Conservation (phyloP, 2,888 invertebrate genomes). For the Luperina testacea region DNA sequence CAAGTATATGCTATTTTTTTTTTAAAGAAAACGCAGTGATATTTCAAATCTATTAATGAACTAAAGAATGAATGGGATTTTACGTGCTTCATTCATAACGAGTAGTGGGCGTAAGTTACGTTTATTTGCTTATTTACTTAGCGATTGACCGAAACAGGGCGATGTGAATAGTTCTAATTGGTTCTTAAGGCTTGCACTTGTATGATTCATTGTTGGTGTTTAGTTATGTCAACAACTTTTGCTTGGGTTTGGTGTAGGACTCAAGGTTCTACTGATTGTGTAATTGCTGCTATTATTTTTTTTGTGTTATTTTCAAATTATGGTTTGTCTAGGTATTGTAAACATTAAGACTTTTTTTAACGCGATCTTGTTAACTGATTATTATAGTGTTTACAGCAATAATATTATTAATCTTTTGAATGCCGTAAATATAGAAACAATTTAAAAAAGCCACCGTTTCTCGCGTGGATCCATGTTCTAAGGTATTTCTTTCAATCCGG, state of each 20-base stretch:
- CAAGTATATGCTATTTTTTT: not conserved
- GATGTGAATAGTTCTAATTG: constrained; percentile 62
- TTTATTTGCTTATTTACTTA: constrained; percentile 58
- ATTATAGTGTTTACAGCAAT: not conserved
- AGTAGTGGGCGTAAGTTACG: constrained; percentile 57
- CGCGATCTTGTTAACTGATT: not conserved
- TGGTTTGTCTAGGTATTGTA: not conserved
- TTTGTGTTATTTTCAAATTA: not conserved
- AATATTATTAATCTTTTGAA: not conserved
- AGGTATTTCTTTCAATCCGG: too few species aligned
- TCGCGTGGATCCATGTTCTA: not conserved
- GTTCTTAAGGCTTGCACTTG: constrained; percentile 48
- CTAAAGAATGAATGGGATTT: constrained; percentile 44
- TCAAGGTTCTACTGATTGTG: constrained; percentile 38
- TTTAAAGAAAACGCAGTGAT: not conserved
- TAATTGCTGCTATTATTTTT: not conserved
- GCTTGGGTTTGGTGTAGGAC: constrained; percentile 47
- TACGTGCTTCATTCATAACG: constrained; percentile 57
- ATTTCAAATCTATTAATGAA: constrained; percentile 31
- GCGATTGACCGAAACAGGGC: constrained; percentile 50
- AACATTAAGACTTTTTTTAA: not conserved
- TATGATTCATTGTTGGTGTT: constrained; percentile 48
- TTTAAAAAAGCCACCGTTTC: not conserved
- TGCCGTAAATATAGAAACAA: not conserved
- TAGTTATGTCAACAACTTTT: constrained; percentile 44